Base-by-base conservation (phyloP, 2,113 vertebrate genomes). In the Sardina pilchardus region DNA sequence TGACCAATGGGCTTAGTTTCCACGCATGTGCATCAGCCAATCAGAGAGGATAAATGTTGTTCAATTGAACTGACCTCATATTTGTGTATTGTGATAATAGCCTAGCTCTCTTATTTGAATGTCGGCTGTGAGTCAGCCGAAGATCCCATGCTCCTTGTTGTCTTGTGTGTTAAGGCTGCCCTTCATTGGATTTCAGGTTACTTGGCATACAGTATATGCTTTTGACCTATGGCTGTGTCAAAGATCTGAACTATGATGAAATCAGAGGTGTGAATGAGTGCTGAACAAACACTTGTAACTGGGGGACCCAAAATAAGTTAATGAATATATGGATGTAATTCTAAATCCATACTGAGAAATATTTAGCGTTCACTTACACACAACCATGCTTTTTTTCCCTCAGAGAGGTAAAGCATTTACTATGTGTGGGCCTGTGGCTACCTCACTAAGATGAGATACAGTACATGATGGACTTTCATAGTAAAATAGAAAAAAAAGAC, bases 61-160 rank as follows among this genome's bases (percentile, higher is more conserved):
- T 12, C 26, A 34, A 14, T 16, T 71, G 63, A 34, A 34, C 14
- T 34, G 4, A 78, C 71, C 71, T 78, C 71, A 78, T 34, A 78
- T 78, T 78, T 78, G 71, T 78, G 30, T 78, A 78, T 78, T 26
- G 71, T 36, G 71, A 34, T 36, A 78, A 78, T 78, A 78, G 71
- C 2, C 39, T 78, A 78, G 71, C 2, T 78, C 71, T 36, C 36
- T 4, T 1, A 34, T 36, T 36, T 78, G 71, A 78, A 78, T 78
- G 26, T 16, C 36, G 71, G 30, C 14, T 8, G 59, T 6, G 7
- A 8, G 59, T 26, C 6, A 26, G 59, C 59, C 26, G 3, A 8
- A 8, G n/a, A 30, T 10, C 8, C 8, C 24, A 30, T 26, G 59
- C 24, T 24, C 24, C 7, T 4, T 8, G 21, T n/a, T 26, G 26